phyloP scores from a whole-genome alignment of 64 coral and sea anemone species.

The Dendrophyllia cribrosa region DNA sequence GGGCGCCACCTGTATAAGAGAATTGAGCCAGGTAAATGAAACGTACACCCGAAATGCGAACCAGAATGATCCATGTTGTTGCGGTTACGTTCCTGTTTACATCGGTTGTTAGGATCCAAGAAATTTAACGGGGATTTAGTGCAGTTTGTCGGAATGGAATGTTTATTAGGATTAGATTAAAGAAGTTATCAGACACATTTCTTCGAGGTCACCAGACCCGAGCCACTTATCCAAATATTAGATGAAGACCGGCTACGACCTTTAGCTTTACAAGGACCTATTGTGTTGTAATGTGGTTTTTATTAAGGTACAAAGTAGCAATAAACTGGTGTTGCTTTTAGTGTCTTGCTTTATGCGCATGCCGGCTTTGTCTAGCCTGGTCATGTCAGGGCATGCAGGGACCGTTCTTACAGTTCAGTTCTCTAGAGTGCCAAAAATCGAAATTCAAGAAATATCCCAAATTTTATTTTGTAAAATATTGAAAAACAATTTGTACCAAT shows the following conservation, averaged over 20 bases:
- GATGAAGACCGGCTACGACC: not conserved
- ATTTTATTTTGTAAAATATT: no score
- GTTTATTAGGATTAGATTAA: conserved; percentile 25
- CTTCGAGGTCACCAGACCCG: not conserved
- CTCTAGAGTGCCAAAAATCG: no score
- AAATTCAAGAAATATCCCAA: no score
- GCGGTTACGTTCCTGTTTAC: not conserved
- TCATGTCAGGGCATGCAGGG: no score
- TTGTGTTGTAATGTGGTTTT: not conserved
- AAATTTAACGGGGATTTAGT: not conserved
- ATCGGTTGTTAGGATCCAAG: not conserved
- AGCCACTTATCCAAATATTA: conserved; percentile 9
- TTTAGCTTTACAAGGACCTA: conserved; percentile 1
- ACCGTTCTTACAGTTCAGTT: no score
- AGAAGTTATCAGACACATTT: conserved; percentile 21
- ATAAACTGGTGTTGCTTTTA: not conserved
- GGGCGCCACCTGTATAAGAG: not conserved
- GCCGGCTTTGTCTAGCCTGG: not conserved
- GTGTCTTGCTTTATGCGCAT: not conserved
- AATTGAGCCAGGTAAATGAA: not conserved
- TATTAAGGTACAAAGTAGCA: not conserved
- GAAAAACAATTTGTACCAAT: no score
- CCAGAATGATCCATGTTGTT: not conserved
- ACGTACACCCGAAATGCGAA: not conserved
- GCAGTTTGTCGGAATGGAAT: not conserved